Conservation (phyloP, 2,888 invertebrate genomes). For the Cephus pulcher region DNA sequence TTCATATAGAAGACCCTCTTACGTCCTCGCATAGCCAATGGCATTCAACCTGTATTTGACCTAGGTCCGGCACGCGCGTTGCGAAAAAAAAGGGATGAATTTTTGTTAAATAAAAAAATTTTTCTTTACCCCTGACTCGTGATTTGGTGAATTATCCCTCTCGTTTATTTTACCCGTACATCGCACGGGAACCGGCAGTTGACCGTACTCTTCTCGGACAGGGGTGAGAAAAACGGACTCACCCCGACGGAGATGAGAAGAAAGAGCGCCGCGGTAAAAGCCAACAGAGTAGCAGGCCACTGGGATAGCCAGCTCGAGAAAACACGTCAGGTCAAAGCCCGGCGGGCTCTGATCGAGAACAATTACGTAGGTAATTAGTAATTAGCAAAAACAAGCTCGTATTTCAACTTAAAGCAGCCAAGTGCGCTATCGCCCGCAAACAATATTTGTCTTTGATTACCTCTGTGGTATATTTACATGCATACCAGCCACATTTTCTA, state of each 20-base stretch:
- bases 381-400: conserved; percentile 46
- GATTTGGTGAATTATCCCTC: not conserved
- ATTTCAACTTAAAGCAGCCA: conserved; percentile 38
- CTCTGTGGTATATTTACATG: conserved; percentile 42
- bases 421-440: conserved; percentile 27
- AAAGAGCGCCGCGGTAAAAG: not conserved
- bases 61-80: not conserved
- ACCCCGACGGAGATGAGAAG: not conserved
- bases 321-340: not conserved
- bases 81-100: not conserved
- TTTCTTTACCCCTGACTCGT: not conserved
- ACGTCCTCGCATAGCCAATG: not conserved
- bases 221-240: not conserved
- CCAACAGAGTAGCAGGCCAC: not conserved
- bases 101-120: not conserved
- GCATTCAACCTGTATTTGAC: not conserved
- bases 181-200: not conserved
- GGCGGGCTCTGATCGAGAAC: not conserved
- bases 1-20: not conserved
- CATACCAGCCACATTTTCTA: not conserved
- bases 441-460: conserved; percentile 56
- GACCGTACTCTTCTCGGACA: not conserved
- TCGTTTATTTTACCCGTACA: not conserved
- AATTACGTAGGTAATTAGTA: conserved; percentile 40
- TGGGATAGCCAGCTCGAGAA: not conserved